A percentile compares a stretch with the other conserved stretches of the same genome.
Conservation (phyloP, 2,113 vertebrate genomes). For the Cygnus buccinator region DNA sequence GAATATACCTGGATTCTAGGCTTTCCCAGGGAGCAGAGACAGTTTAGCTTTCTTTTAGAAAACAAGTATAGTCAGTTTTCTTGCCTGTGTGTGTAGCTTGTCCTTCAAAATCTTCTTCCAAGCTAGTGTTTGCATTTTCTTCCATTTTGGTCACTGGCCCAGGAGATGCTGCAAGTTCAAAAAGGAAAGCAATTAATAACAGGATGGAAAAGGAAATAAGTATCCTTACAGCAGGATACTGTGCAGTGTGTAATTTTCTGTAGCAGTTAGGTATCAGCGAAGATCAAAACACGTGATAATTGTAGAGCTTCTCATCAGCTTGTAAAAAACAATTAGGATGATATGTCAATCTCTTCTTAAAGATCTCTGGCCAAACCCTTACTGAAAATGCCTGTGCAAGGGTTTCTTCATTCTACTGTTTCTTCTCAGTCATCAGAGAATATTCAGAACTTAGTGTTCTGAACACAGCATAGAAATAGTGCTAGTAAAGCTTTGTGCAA, state of each 20-base stretch:
- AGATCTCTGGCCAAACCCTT: background rate
- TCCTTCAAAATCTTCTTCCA: slow-evolving; percentile 87
- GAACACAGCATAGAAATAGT: background rate
- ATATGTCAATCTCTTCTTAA: background rate
- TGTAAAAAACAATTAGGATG: background rate
- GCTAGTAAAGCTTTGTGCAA: background rate
- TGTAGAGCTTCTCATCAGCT: background rate
- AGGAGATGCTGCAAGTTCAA: slow-evolving; percentile 24
- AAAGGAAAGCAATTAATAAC: slow-evolving; percentile 15
- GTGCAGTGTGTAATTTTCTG: background rate
- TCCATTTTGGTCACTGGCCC: slow-evolving; percentile 70
- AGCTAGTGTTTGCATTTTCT: slow-evolving; percentile 70
- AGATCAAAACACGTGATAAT: background rate
- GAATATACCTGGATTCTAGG: background rate
- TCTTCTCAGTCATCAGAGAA: background rate
- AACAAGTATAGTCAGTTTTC: background rate
- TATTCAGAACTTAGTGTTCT: background rate
- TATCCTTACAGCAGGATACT: background rate
- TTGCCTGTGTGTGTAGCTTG: slow-evolving; percentile 90
- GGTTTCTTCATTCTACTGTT: background rate
- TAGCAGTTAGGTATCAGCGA: background rate
- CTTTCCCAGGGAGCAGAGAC: background rate
- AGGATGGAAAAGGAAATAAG: background rate
- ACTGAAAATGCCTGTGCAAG: background rate
- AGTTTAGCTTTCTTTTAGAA: background rate